These are phyloP conservation scores for Speoplatyrhinus poulsoni DNA, from an alignment of 2,113 vertebrate genomes.

Conservation along the genomic window DNA sequence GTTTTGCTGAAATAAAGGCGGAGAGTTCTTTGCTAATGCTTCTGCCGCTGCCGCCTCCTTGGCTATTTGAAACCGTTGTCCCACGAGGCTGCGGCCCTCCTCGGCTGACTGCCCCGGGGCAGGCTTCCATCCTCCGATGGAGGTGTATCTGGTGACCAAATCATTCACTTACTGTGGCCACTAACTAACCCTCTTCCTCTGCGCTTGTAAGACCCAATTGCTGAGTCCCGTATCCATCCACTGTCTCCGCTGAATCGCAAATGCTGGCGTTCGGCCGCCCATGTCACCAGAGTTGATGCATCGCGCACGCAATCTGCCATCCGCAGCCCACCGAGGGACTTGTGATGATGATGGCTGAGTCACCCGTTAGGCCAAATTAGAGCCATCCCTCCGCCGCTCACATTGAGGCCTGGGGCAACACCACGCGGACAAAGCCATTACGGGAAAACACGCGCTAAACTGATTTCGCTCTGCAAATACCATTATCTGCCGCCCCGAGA, in stretches of 20 bases:
- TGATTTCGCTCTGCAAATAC: constrained; percentile 72
- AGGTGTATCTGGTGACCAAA: constrained; percentile 21
- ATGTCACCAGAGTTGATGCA: constrained; percentile 59
- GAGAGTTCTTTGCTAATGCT: constrained; percentile 14
- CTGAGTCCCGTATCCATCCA: constrained; percentile 21
- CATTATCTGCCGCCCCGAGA: constrained; percentile 69
- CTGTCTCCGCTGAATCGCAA: constrained; percentile 31
- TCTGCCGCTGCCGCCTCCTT: too few species aligned
- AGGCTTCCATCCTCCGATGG: constrained; percentile 30
- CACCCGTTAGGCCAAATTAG: constrained; percentile 74
- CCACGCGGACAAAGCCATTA: constrained; percentile 67
- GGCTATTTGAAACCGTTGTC: constrained; percentile 28
- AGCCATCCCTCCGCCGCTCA: constrained; percentile 69
- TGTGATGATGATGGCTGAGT: constrained; percentile 65
- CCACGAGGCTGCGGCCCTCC: constrained; percentile 25
- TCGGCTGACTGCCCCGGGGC: constrained; percentile 36
- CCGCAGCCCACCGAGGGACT: constrained; percentile 58
- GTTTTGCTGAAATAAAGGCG: constrained; percentile 28
- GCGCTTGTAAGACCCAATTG: constrained; percentile 39
- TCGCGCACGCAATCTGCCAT: constrained; percentile 46
- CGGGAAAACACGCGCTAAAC: constrained; percentile 64
- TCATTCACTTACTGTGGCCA: constrained; percentile 55
- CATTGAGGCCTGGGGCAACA: constrained; percentile 58
- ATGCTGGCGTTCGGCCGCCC: constrained; percentile 46
- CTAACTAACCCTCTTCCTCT: constrained; percentile 63